A percentile compares a stretch with the other conserved stretches of the same genome.
Conservation (phyloP, 2,797 vertebrate genomes). For the Macroramphosus scolopax region DNA sequence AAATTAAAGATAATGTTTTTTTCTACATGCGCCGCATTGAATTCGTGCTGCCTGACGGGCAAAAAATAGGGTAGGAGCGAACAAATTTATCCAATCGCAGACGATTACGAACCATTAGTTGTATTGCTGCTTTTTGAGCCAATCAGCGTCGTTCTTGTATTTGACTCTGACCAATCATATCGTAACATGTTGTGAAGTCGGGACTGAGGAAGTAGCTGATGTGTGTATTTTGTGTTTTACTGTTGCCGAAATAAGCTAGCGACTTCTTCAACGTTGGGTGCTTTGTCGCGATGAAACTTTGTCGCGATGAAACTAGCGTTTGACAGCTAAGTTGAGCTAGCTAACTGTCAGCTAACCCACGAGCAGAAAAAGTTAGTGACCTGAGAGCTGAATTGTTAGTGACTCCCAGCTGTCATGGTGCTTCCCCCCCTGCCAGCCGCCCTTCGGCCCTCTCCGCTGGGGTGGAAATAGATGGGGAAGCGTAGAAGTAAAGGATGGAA, state of each 20-base stretch:
- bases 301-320: fast-evolving
- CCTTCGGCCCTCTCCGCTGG: constrained; percentile 17
- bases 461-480: constrained; percentile 43
- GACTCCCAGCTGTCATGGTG: not conserved
- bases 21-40: no score
- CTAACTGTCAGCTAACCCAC: not conserved
- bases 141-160: constrained; percentile 54
- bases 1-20: no score
- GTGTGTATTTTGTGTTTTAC: constrained; percentile 28
- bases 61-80: not conserved
- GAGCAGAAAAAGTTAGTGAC: no score
- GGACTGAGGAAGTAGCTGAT: constrained; percentile 45
- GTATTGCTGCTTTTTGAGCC: constrained; percentile 56
- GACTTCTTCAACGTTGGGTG: not conserved
- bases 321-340: not conserved
- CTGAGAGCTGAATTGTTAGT: not conserved
- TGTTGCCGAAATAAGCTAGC: not conserved
- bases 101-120: constrained; percentile 58
- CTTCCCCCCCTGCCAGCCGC: constrained; percentile 3
- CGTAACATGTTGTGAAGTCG: constrained; percentile 22
- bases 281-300: not conserved
- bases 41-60: not conserved
- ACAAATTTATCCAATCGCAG: constrained; percentile 61
- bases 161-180: constrained; percentile 48
- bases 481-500: constrained; percentile 43